phyloP scores from a whole-genome alignment of 2,113 vertebrate species.

The Eurystomus gularis region DNA sequence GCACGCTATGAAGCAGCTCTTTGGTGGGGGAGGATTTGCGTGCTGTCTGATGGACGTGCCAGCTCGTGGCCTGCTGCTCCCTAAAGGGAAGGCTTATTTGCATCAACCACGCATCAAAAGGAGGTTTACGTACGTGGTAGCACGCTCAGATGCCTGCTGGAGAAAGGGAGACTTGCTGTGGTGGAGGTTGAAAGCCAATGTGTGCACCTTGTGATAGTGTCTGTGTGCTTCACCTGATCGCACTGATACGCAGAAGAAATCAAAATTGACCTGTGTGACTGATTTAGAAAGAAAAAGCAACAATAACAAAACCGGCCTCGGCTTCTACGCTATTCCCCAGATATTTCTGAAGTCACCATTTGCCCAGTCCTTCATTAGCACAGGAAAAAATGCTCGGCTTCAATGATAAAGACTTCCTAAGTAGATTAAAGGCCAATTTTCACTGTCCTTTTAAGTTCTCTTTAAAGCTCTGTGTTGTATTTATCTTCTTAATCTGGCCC shows the following conservation, averaged over 20 bases:
- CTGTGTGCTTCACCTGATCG: not conserved
- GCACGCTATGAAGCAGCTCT: not conserved
- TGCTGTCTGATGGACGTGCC: constrained; percentile 2
- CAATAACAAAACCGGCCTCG: rapidly evolving
- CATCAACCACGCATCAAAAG: constrained; percentile 28
- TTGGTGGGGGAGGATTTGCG: not conserved
- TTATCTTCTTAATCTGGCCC: constrained; percentile 12
- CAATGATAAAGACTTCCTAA: constrained; percentile 27
- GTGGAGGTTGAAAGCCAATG: not conserved
- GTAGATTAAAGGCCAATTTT: constrained; percentile 29
- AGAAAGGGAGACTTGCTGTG: not conserved
- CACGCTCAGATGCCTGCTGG: not conserved
- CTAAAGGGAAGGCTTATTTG: constrained; percentile 34
- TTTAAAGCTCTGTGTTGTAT: constrained; percentile 4
- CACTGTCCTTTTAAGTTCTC: constrained; percentile 22
- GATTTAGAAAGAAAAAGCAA: not conserved
- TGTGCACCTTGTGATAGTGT: not conserved
- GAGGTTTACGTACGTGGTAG: not conserved
- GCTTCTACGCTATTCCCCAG: not conserved
- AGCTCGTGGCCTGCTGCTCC: constrained; percentile 23
- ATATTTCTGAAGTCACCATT: not conserved
- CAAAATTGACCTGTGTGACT: not conserved
- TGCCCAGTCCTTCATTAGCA: not conserved
- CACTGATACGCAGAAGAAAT: not conserved
- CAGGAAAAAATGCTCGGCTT: not conserved